Conservation (phyloP, 1,140 invertebrate species). For the Orchesella cincta region DNA sequence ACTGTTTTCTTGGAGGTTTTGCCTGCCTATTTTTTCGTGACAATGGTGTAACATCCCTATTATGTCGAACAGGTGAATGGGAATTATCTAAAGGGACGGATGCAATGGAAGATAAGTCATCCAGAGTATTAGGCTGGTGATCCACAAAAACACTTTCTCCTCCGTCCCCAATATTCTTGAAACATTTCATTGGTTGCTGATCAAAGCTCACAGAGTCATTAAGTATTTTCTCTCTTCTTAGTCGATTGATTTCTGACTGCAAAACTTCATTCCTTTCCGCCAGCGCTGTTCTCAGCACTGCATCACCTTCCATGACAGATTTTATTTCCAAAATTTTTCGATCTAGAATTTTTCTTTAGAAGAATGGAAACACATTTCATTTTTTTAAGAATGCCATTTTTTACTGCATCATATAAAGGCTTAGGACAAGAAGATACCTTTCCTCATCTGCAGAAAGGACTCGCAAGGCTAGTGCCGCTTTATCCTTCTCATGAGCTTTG, state of each 20-base stretch:
- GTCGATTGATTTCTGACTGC: constrained; percentile 4
- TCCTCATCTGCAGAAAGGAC: constrained; percentile 45
- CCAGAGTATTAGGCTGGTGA: neutral
- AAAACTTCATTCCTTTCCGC: constrained; percentile 44
- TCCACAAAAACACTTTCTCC: neutral
- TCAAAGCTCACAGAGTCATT: constrained; percentile 1
- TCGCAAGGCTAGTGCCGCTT: constrained; percentile 33
- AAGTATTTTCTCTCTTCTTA: neutral
- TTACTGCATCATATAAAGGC: no score
- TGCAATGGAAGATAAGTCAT: neutral
- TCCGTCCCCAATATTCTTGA: neutral
- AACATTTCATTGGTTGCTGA: neutral
- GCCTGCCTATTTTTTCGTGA: neutral
- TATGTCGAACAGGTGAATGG: neutral
- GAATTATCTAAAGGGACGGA: neutral
- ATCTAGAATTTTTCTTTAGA: constrained; percentile 43
- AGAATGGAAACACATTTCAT: no score
- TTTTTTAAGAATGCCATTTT: no score
- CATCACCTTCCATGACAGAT: constrained; percentile 43
- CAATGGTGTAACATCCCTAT: neutral
- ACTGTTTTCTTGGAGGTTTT: neutral
- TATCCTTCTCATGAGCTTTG: constrained; percentile 45
- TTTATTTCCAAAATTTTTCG: constrained; percentile 44
- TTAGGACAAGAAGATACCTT: constrained; percentile 41
- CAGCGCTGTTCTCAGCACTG: constrained; percentile 35